These are phyloP conservation scores for Lytechinus pictus DNA, from an alignment of 35 echinoderm and acorn worm genomes.

Conservation along the genomic window DNA sequence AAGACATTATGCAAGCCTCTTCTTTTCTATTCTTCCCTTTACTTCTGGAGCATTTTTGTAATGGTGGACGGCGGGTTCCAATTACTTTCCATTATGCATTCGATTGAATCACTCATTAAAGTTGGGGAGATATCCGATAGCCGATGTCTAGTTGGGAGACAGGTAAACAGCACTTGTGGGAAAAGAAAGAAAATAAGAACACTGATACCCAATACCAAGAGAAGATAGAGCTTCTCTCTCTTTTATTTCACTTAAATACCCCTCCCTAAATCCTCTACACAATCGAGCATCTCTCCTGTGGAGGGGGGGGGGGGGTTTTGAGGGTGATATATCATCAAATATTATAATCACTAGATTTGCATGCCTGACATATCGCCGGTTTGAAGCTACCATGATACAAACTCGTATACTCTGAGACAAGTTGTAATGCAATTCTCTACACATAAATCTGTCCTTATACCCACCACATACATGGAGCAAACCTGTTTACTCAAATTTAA, in stretches of 20 bases:
- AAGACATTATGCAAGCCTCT: neutral
- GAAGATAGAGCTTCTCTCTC: neutral
- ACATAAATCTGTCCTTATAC: too few species aligned
- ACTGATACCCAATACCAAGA: neutral
- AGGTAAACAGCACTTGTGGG: neutral
- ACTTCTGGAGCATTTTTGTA: neutral
- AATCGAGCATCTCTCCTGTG: neutral
- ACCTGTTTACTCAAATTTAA: too few species aligned
- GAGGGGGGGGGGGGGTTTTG: neutral
- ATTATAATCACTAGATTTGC: neutral
- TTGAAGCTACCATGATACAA: too few species aligned
- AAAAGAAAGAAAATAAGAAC: neutral
- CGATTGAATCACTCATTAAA: slow-evolving; percentile 32
- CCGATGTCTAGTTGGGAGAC: neutral
- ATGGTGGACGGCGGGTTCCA: slow-evolving; percentile 6
- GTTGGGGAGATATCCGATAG: slow-evolving; percentile 22
- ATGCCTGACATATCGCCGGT: too few species aligned
- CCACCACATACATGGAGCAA: too few species aligned
- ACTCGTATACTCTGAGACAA: too few species aligned
- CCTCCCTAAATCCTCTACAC: neutral
- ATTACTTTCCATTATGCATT: slow-evolving; percentile 31
- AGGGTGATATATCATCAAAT: neutral
- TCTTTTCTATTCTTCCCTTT: neutral
- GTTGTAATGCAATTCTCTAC: too few species aligned
- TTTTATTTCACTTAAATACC: neutral